Base-by-base conservation (phyloP, 2,113 vertebrate species). In the Anseranas semipalmata region DNA sequence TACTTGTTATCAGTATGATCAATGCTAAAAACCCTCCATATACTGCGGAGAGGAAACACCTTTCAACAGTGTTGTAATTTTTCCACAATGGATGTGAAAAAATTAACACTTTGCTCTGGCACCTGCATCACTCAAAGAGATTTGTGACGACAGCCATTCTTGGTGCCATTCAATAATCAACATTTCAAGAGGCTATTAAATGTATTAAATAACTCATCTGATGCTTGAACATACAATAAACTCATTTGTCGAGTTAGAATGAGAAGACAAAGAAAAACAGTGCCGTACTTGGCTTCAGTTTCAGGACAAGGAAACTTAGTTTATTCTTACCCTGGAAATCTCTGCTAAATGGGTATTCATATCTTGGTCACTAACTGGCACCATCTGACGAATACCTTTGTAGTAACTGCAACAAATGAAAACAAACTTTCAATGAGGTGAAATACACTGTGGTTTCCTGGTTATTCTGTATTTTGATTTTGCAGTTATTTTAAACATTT, bases 321-420 rank as follows among this genome's bases (percentile, higher is more conserved):
- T 78, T 67, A 60, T 68, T 95, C 99, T 99, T 97, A 99, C 99
- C 99, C 99, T 98, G 79, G 99, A 99, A 96, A 99, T 99, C 97
- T 99, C 99, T 41, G 99, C 99, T 98, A 99, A 97, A 96, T 99
- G 99, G 33, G 99, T 99, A 98, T 99, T 99, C 99, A 99, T 99
- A 96, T 99, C 99, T 96, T 99, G 99, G 98, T 99, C 99, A 55
- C 99, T 99, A 95, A 99, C 99, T 56, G 99, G 98, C 59, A 99
- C 98, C 99, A 99, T 99, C 98, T 99, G 98, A 84, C 99, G 98
- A 98, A 99, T 99, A 93, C 99, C 99, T 98, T 98, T 99, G 97
- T 99, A 99, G 94, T 99, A 99, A 97, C 99, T 99, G 94, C 35
- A 77, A 87, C 45, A 85, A 78, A 92, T 46, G 43, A 67, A 92